Evolutionary conservation across 1,140 invertebrate genomes (phyloP), one percentile per base, ranked within the genome.

Genomic region (Spodoptera litura): DNA sequence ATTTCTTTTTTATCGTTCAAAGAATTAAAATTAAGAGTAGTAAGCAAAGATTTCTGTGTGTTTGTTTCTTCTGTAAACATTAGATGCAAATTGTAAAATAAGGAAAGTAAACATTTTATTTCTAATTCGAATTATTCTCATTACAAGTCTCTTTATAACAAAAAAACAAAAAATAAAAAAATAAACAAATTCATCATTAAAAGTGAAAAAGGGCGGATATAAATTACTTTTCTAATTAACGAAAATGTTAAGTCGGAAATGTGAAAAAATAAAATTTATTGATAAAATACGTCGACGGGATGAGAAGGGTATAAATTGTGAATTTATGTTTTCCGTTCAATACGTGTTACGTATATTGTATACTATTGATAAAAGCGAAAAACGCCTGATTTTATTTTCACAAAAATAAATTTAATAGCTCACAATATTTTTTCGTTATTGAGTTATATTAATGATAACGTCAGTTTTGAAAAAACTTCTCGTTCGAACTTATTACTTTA

Each of bases 261-360:
- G 6, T 15, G 51, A 68, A 66, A 64, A 68, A 15, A 52, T 49
- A 61, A 61, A 61, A 66, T 51, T 52, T 68, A 52, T 52, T 52
- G 20, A 27, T 52, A 68, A 68, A 44, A 52, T 51, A 52, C 15
- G 25, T 13, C 49, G 62, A 51, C 44, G 62, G 59, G 62, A 68
- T 68, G 44, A 68, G 52, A 52, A 38, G 12, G 20, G 51, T 52
- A 52, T 52, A 68, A 68, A 68, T 68, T 68, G 64, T 15, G 49
- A 52, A 52, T 68, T 68, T 6, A 52, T 68, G 64, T 52, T 52
- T 68, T 52, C 49, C 49, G 20, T 68, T 52, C 49, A 52, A 68
- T 52, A 12, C 25, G 31, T 31, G 4, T 31, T 5, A 31, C 20
- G n/a, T 64, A 68, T 13, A 8, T 52, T 68, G 25, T 51, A 64